A percentile compares a stretch with the other conserved stretches of the same genome.
These are phyloP conservation scores for Chelon auratus DNA, from an alignment of 2,797 vertebrate species.

Conservation along the genomic window DNA sequence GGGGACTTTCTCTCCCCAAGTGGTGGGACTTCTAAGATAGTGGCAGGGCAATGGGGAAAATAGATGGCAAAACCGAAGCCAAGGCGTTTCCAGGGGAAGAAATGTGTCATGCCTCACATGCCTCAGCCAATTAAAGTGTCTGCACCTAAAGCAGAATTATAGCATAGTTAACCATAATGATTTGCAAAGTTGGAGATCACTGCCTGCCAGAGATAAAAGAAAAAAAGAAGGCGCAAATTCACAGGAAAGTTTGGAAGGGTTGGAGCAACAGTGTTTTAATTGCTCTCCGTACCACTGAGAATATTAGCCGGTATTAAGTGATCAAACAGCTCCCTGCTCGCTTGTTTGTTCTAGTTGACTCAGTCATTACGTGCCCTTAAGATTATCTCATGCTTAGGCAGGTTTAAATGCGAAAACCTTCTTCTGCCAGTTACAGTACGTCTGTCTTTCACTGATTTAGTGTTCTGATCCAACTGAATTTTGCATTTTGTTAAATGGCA, in stretches of 20 bases:
- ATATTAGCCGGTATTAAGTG: constrained; percentile 31
- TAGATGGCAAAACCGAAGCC: constrained; percentile 53
- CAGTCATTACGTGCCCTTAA: constrained; percentile 2
- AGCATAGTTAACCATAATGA: constrained; percentile 78
- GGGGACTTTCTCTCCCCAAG: constrained; percentile 31
- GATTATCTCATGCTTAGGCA: constrained; percentile 24
- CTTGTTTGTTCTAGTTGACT: constrained; percentile 37
- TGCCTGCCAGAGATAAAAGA: constrained; percentile 72
- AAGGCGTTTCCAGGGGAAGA: constrained; percentile 59
- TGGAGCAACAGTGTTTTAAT: constrained; percentile 41
- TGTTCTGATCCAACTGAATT: constrained; percentile 44
- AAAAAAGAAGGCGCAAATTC: constrained; percentile 57
- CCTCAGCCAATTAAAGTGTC: constrained; percentile 76
- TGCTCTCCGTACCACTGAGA: not conserved
- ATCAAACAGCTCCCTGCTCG: constrained; percentile 44
- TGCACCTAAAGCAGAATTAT: constrained; percentile 77
- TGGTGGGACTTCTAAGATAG: constrained; percentile 21
- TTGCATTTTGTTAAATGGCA: constrained; percentile 37
- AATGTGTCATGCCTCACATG: constrained; percentile 72
- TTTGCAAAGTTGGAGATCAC: constrained; percentile 74
- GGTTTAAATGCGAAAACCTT: constrained; percentile 32
- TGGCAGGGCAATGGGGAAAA: constrained; percentile 32
- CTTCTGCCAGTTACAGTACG: constrained; percentile 29
- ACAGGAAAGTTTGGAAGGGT: constrained; percentile 53
- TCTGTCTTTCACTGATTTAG: constrained; percentile 51